These are phyloP conservation scores for Glyphotaelius pellucidus DNA, from an alignment of 2,888 invertebrate genomes.

Conservation along the genomic window DNA sequence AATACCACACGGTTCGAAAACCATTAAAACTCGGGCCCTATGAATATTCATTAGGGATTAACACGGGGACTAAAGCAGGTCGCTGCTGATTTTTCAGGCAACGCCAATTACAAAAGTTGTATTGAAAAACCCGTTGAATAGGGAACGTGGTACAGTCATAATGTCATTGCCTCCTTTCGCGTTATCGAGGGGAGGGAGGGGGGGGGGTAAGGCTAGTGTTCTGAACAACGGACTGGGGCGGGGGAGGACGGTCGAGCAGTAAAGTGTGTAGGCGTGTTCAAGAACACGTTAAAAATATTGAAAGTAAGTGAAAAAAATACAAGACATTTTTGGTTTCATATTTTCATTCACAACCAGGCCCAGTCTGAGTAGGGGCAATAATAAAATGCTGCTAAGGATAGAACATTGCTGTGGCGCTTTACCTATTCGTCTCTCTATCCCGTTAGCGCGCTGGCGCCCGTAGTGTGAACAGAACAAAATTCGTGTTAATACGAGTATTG, in stretches of 20 bases:
- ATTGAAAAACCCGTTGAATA: conserved; percentile 23
- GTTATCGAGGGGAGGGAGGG: neutral
- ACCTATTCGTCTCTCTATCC: no score
- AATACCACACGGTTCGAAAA: conserved; percentile 5
- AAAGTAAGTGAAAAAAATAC: neutral
- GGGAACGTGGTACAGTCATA: conserved; percentile 21
- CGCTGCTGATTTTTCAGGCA: conserved; percentile 6
- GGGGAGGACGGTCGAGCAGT: neutral
- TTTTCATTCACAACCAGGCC: neutral
- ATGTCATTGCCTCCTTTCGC: conserved; percentile 29
- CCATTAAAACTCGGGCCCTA: neutral
- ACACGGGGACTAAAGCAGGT: conserved; percentile 2
- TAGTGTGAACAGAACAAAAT: no score
- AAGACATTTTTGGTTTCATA: neutral
- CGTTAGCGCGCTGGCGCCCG: no score
- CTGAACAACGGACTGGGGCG: neutral
- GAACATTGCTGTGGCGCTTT: no score
- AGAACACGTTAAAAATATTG: neutral
- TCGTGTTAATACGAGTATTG: no score
- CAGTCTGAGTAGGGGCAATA: no score
- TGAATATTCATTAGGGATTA: conserved; percentile 20
- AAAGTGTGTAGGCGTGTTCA: neutral
- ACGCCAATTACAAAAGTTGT: conserved; percentile 8
- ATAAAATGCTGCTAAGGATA: no score
- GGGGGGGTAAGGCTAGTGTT: neutral